Conservation (phyloP, 2,888 invertebrate genomes). For the Lepidochrysops patricia region DNA sequence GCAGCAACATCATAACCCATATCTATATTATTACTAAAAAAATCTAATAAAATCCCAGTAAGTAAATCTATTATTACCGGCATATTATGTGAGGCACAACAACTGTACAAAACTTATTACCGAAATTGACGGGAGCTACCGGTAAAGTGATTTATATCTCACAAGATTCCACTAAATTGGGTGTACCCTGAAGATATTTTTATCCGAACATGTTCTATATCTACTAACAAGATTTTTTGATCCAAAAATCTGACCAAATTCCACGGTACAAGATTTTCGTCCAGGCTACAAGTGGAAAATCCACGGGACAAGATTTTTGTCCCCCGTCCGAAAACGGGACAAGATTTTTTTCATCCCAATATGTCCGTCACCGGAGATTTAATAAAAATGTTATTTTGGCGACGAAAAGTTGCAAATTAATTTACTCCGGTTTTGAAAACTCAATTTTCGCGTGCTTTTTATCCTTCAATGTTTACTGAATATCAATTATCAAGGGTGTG, state of each 20-base stretch:
- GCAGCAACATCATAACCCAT: too few species aligned
- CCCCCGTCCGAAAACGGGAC: conserved; percentile 25
- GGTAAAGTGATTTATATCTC: conserved; percentile 17
- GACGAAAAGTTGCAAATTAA: conserved; percentile 69
- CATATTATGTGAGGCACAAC: background rate
- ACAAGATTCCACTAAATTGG: conserved; percentile 16
- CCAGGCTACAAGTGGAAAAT: conserved; percentile 27
- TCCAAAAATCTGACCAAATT: background rate
- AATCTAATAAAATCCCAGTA: background rate
- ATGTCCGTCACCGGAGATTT: conserved; percentile 34
- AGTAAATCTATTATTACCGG: background rate
- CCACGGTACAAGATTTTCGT: conserved; percentile 28
- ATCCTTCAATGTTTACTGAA: conserved; percentile 70
- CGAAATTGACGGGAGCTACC: background rate
- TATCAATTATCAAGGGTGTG: conserved; percentile 60
- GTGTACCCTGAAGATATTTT: conserved; percentile 18
- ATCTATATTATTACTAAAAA: too few species aligned
- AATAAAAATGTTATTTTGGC: conserved; percentile 58
- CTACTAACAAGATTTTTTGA: conserved; percentile 14
- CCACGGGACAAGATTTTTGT: conserved; percentile 32
- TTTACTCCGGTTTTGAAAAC: conserved; percentile 65
- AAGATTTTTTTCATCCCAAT: conserved; percentile 31
- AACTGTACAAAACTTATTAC: background rate
- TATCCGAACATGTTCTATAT: background rate
- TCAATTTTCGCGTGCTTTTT: conserved; percentile 69